These are phyloP conservation scores for Morone chrysops DNA, from an alignment of 2,113 vertebrate species.

Conservation along the genomic window DNA sequence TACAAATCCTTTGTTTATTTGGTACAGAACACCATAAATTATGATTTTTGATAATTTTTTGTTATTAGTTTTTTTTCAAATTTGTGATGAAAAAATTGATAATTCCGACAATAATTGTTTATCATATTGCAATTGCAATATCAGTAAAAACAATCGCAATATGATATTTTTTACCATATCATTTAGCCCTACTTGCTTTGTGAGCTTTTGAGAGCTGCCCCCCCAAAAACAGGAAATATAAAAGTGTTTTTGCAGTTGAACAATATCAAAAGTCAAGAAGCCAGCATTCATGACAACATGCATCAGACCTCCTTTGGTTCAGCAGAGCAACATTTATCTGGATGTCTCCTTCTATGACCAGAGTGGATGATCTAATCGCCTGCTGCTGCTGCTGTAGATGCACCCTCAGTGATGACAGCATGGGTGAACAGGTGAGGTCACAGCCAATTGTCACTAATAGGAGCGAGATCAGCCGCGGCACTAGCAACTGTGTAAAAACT, in stretches of 20 bases:
- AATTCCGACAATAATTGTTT: no score
- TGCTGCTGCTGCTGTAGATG: conserved; percentile 55
- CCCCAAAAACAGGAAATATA: conserved; percentile 39
- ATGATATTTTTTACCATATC: no score
- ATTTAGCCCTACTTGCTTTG: neutral
- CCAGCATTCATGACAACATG: conserved; percentile 63
- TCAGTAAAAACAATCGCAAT: no score
- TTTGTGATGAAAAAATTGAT: no score
- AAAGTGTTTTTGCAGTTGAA: conserved; percentile 60
- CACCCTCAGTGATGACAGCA: conserved; percentile 75
- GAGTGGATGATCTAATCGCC: conserved; percentile 68
- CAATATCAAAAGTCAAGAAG: conserved; percentile 65
- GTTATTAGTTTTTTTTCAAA: no score
- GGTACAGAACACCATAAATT: no score
- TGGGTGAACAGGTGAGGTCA: conserved; percentile 81
- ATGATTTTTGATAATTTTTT: no score
- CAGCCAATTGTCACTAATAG: conserved; percentile 81
- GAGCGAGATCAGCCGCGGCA: conserved; percentile 76
- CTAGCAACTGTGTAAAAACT: conserved; percentile 73
- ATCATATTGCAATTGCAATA: no score
- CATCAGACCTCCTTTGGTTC: conserved; percentile 67
- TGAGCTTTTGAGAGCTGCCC: neutral
- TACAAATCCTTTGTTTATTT: no score
- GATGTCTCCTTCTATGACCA: conserved; percentile 77
- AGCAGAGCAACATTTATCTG: conserved; percentile 70